Evolutionary conservation across 2,888 invertebrate genomes (phyloP).

Genomic region (Nysson spinosus): DNA sequence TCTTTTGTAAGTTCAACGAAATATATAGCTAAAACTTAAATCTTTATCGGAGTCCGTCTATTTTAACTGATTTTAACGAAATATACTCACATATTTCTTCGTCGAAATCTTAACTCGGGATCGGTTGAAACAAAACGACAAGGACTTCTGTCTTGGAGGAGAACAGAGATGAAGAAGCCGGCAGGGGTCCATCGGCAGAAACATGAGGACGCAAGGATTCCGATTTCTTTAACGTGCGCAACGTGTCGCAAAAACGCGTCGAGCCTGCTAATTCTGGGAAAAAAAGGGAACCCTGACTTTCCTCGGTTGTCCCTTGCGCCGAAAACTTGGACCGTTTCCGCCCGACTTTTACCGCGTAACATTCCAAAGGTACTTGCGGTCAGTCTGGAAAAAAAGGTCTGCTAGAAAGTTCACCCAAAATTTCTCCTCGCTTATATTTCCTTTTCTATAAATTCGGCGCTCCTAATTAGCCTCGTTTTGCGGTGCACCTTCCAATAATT

Average conservation of each 20-base stretch:
- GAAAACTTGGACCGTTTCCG: constrained; percentile 17
- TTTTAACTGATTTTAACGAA: no score
- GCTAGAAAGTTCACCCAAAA: neutral
- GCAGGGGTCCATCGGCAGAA: constrained; percentile 39
- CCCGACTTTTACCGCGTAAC: constrained; percentile 8
- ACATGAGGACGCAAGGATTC: constrained; percentile 44
- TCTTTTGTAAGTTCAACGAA: no score
- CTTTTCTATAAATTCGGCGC: neutral
- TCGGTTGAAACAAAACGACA: constrained; percentile 6
- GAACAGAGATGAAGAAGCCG: constrained; percentile 29
- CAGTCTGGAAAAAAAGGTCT: neutral
- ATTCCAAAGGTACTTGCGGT: constrained; percentile 5
- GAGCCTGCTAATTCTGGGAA: constrained; percentile 41
- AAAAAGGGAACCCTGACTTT: constrained; percentile 26
- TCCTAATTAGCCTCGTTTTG: constrained; percentile 59
- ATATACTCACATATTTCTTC: constrained; percentile 26
- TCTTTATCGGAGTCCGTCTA: no score
- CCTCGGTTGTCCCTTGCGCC: neutral
- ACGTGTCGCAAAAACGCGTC: constrained; percentile 45
- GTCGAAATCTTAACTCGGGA: constrained; percentile 42
- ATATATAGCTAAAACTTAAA: no score
- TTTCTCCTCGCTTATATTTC: neutral
- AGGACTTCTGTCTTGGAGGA: neutral
- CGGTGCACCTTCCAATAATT: no score
- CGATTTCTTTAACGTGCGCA: constrained; percentile 44